Evolutionary conservation across 2,888 invertebrate genomes (phyloP), one percentile per base, ranked within the genome.

Genomic region (Sarcophaga variegata): DNA sequence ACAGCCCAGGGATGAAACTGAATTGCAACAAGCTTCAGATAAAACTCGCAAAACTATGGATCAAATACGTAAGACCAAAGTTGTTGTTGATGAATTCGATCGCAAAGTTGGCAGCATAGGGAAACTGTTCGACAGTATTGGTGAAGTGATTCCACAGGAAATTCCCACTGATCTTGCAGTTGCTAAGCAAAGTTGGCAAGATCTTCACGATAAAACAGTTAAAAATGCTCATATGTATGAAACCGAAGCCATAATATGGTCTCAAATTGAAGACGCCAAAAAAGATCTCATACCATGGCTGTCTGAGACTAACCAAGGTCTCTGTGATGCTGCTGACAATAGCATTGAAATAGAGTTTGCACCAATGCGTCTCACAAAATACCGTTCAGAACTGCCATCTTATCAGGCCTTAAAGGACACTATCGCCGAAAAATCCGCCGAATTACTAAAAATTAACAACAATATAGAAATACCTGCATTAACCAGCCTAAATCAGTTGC

Each of bases 191-290:
- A 94, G 95, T 22, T 97, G 96, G 95, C 96, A 96, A 85, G 95
- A 95, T 88, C 94, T 95, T 0, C 96, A 96, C 89, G 96, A 97
- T 87, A 95, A 95, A 71, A 95, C 97, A 4, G 95, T 96, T 8
- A 96, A 96, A 89, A 95, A 96, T 89, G 95, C 96, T 27, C 97
- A 97, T 92, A 96, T 96, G 78, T 95, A 97, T 74, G 98, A 99
- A 93, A 97, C 97, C 0, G 98, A 98, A 93, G 95, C 96, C 0
- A 96, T 97, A n/a, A 96, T 98, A 77, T 98, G 98, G 98, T 96
- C 97, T 90, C 98, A 98, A 92, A 96, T 99, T 59, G 97, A 97
- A 89, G 97, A 97, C 84, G 96, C 96, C 0, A 97, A 97, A 91
- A 96, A 96, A 88, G 97, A 97, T 91, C 94, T 98, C 4, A 94